Conservation (phyloP, 1,140 invertebrate genomes). For the Arctopsyche grandis region DNA sequence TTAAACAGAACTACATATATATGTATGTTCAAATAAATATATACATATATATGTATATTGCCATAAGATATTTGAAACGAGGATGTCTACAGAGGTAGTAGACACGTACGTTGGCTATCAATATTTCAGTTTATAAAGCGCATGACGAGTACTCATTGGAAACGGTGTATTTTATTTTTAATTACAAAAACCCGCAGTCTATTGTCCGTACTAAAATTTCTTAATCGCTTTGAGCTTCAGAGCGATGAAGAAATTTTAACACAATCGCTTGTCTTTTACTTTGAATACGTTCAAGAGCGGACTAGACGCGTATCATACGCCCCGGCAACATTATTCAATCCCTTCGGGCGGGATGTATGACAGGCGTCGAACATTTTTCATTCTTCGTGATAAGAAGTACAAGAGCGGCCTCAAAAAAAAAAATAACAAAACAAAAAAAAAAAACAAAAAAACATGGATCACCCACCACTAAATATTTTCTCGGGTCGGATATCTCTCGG, state of each 20-base stretch:
- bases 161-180: too few relatives aligned
- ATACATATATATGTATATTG: too few relatives aligned
- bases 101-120: too few relatives aligned
- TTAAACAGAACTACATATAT: too few relatives aligned
- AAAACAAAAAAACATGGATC: neutral
- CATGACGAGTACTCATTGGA: too few relatives aligned
- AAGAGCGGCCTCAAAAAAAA: neutral
- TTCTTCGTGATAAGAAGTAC: conserved; percentile 29
- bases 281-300: neutral
- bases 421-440: too few relatives aligned
- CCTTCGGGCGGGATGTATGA: conserved; percentile 31
- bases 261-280: neutral
- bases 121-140: too few relatives aligned
- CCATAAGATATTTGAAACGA: too few relatives aligned
- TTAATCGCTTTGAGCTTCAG: too few relatives aligned
- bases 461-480: conserved; percentile 12
- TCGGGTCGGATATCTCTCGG: too few relatives aligned
- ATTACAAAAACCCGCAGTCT: neutral
- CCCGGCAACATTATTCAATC: conserved; percentile 26
- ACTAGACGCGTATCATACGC: conserved; percentile 2
- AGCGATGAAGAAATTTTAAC: conserved; percentile 4
- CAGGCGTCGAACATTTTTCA: conserved; percentile 30
- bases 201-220: neutral
- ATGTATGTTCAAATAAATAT: neutral
- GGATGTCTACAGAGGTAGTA: too few relatives aligned